Percentiles rank a stretch among this genome's conserved stretches.
These are phyloP conservation scores for Solea senegalensis DNA, from an alignment of 2,113 vertebrate genomes.

Conservation along the genomic window DNA sequence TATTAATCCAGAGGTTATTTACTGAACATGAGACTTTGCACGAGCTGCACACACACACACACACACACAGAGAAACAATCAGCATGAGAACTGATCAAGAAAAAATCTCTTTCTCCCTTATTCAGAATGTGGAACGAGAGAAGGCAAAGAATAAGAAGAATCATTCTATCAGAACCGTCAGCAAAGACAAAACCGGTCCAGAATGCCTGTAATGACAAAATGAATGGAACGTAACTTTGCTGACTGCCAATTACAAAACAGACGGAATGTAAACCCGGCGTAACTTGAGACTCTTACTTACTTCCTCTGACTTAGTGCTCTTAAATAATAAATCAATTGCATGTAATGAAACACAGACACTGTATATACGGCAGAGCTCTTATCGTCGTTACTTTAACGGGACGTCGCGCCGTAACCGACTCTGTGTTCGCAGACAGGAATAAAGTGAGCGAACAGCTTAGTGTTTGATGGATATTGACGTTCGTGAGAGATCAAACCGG, in stretches of 20 bases:
- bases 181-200: no score
- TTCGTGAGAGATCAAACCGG: slow-evolving; percentile 33
- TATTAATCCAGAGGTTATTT: neutral
- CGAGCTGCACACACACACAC: neutral
- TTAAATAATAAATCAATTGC: slow-evolving; percentile 34
- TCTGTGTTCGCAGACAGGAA: slow-evolving; percentile 22
- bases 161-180: no score
- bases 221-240: no score
- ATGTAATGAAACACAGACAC: slow-evolving; percentile 39
- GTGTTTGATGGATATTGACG: slow-evolving; percentile 53
- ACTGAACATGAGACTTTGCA: neutral
- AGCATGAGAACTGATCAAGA: neutral
- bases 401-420: slow-evolving; percentile 23
- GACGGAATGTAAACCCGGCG: neutral
- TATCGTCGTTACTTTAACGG: neutral
- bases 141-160: neutral
- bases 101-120: neutral
- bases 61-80: neutral
- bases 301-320: slow-evolving; percentile 16
- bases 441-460: slow-evolving; percentile 12
- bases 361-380: slow-evolving; percentile 8
- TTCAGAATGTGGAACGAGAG: neutral
- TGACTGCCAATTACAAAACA: no score
- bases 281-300: slow-evolving; percentile 34
- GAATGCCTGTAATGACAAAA: no score